These are phyloP conservation scores for Samia ricini DNA, from an alignment of 1,140 invertebrate genomes.

Conservation along the genomic window DNA sequence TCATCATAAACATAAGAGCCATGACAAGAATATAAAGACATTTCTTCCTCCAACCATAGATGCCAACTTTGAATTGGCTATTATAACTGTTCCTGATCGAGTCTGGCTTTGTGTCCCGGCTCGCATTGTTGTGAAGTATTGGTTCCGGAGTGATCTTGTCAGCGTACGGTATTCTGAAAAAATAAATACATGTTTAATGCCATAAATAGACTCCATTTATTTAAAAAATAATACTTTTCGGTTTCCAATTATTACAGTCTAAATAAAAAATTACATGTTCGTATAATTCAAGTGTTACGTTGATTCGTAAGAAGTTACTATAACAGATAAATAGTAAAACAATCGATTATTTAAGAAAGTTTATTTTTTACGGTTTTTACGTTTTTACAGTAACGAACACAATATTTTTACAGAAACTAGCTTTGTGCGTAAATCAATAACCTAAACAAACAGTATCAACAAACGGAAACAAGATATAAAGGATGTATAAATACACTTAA, in stretches of 20 bases:
- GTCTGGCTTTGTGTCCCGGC: constrained; percentile 69
- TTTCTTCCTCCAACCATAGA: constrained; percentile 97
- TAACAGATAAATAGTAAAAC: too few relatives aligned
- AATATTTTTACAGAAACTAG: not conserved
- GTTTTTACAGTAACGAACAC: too few relatives aligned
- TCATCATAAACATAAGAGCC: constrained; percentile 92
- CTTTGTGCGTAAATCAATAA: not conserved
- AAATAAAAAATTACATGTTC: too few relatives aligned
- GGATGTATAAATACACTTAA: not conserved
- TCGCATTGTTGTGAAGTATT: constrained; percentile 70
- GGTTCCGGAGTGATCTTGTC: constrained; percentile 74
- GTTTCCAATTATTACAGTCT: too few relatives aligned
- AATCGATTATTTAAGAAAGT: too few relatives aligned
- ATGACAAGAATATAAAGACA: constrained; percentile 92
- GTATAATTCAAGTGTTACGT: too few relatives aligned
- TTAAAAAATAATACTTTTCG: not conserved
- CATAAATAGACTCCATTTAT: constrained; percentile 10
- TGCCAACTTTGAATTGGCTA: constrained; percentile 88
- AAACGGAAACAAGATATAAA: not conserved
- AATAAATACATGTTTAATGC: constrained; percentile 38
- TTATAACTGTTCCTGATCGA: constrained; percentile 75
- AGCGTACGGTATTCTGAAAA: constrained; percentile 74
- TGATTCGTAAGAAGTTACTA: too few relatives aligned
- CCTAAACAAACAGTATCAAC: not conserved
- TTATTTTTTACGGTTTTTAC: too few relatives aligned